Evolutionary conservation across 2,888 invertebrate species (phyloP).

Genomic region (Miltochrista miniata): DNA sequence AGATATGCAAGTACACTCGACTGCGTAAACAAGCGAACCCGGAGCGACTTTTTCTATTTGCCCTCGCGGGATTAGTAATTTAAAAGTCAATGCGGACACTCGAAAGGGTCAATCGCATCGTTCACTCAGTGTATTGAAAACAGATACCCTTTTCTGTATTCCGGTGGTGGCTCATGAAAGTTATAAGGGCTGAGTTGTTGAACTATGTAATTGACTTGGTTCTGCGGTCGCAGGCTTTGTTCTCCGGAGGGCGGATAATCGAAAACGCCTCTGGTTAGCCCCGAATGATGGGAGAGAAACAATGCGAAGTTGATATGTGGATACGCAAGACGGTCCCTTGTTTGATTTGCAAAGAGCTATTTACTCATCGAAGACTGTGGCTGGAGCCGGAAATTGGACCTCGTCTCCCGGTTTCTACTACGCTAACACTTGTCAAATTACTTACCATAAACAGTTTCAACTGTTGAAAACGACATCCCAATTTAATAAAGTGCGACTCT

Average conservation of each 20-base stretch:
- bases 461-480: slow-evolving; percentile 57
- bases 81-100: slow-evolving; percentile 84
- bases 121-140: slow-evolving; percentile 78
- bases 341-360: slow-evolving; percentile 83
- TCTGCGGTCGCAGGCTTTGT: slow-evolving; percentile 81
- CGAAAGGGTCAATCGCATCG: slow-evolving; percentile 81
- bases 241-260: slow-evolving; percentile 79
- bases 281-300: slow-evolving; percentile 77
- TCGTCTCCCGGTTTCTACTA: slow-evolving; percentile 55
- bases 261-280: slow-evolving; percentile 82
- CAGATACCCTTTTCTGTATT: slow-evolving; percentile 83
- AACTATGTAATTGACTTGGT: slow-evolving; percentile 84
- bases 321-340: slow-evolving; percentile 76
- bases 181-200: slow-evolving; percentile 84
- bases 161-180: slow-evolving; percentile 80
- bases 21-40: slow-evolving; percentile 74
- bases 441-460: slow-evolving; percentile 57
- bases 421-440: slow-evolving; percentile 76
- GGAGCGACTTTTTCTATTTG: slow-evolving; percentile 73
- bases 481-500: slow-evolving; percentile 56
- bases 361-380: slow-evolving; percentile 74
- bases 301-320: slow-evolving; percentile 82
- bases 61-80: slow-evolving; percentile 82
- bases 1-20: slow-evolving; percentile 80
- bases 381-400: slow-evolving; percentile 75